Base-by-base conservation (phyloP, 2,888 invertebrate species). In the Himalopsyche tibetana region DNA sequence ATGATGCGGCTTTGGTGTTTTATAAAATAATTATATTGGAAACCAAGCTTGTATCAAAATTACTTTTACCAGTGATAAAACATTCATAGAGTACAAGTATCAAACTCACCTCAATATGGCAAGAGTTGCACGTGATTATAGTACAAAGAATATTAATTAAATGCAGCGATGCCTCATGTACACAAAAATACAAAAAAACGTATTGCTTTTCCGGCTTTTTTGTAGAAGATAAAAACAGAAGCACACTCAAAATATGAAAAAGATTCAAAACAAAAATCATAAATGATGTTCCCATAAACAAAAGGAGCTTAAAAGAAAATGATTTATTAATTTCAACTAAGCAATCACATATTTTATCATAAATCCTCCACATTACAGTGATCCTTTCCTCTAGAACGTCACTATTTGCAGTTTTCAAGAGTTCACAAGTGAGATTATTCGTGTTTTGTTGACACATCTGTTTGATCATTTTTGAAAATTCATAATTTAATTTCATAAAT, bases 271-370 rank as follows among this genome's bases (percentile, higher is more conserved):
- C 42, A 56, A 83, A 36, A n/a, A 42, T 56, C 63, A 55, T 40
- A 36, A 69, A 83, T 42, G 69, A 83, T 11, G 40, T 15, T 38
- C 82, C 82, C 17, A 83, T 38, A 9, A 83, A 40, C 4, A 69
- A 11, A 2, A 69, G 19, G 11, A 83, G 17, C 8, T 63, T 83
- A 15, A 19, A 19, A 5, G 63, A 83, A 28, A 19, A 63, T 28
- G 82, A 63, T 42, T 69, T 63, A 83, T 83, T 19, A 15, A 83
- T 19, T 11, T n/a, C 56, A 42, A 12, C 19, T 5, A 40, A 42
- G 45, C 63, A 55, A 69, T 83, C 82, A 28, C 82, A 83, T 42
- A 83, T 63, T 42, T 38, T 83, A 38, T 83, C 82, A 12, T 69
- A 83, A 40, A 83, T 83, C 63, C 12, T 63, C 82, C 82, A 83